phyloP scores from a whole-genome alignment of 2,113 vertebrate species.

The Dasyurus viverrinus region DNA sequence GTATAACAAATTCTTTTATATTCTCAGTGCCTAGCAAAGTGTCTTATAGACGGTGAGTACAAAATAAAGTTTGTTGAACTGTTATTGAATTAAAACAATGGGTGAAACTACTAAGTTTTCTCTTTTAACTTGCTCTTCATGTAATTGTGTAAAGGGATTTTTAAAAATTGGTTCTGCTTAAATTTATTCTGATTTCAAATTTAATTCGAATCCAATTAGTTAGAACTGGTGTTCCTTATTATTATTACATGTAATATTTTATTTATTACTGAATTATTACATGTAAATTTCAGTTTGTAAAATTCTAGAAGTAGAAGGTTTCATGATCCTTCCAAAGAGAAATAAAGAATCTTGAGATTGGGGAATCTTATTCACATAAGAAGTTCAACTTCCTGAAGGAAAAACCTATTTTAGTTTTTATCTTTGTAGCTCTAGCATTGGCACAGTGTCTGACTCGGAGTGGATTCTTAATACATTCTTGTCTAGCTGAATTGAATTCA shows the following conservation, averaged over 20 bases:
- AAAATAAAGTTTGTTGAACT: background rate
- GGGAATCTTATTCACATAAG: background rate
- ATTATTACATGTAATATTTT: background rate
- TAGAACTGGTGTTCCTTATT: background rate
- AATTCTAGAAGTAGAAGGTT: background rate
- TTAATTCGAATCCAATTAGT: background rate
- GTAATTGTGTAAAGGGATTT: background rate
- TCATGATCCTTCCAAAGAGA: background rate
- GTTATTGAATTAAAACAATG: background rate
- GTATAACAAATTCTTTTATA: background rate
- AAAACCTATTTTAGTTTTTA: background rate
- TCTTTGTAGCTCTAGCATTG: background rate
- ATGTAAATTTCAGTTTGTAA: background rate
- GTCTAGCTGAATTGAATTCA: background rate
- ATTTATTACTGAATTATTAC: background rate
- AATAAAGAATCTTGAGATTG: background rate
- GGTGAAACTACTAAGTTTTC: background rate
- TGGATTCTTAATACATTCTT: background rate
- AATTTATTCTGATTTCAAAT: background rate
- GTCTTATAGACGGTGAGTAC: background rate
- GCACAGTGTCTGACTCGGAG: background rate
- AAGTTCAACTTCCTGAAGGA: background rate
- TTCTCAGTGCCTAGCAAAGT: background rate
- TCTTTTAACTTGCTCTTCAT: background rate
- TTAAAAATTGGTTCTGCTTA: background rate